Base-by-base conservation (phyloP, 2,888 invertebrate species). In the Melanotus villosus region DNA sequence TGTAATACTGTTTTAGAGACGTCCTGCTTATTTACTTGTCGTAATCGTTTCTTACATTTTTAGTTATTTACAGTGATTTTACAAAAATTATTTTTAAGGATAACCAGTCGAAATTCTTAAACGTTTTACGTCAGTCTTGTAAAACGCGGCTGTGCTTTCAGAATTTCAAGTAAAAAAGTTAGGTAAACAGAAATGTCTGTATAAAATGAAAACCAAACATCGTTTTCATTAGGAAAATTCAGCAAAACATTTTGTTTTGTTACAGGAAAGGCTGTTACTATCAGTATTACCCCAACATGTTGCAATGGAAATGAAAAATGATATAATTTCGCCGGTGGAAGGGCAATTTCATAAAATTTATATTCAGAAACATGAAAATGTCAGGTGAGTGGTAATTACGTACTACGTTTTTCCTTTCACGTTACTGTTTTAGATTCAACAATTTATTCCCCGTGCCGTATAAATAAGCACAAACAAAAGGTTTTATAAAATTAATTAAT, bases 291-390 rank as follows among this genome's bases (percentile, higher is more conserved):
- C 96, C 6, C 94, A 95, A 84, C 96, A 96, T 85, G 90, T 92
- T 77, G 97, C 96, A 75, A 93, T 95, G 93, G 96, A 96, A 86
- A 96, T 97, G 96, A 96, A 96, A 86, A 92, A 93, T 83, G 96
- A 96, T 85, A 94, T 97, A 76, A 92, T 95, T 80, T 93, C 94
- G 58, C 96, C 95, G 1, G 93, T 94, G 72, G 94, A 96, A 83
- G 94, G 95, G 72, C 95, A 96, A 85, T 96, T 96, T 85, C 96
- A 96, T 85, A 95, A 96, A 87, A 96, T 96, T 85, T 96, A 96
- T 87, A 96, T 96, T 80, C 95, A 96, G 84, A 93, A 93, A 81
- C 95, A 96, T 83, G 95, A 96, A 84, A 94, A 95, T 86, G 96
- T 96, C 84, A 95, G 94, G 94, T 95, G 82, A 87, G 89, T 82